Evolutionary conservation across 2,888 invertebrate genomes (phyloP), one percentile per base, ranked within the genome.

Genomic region (Dusona sp.): DNA sequence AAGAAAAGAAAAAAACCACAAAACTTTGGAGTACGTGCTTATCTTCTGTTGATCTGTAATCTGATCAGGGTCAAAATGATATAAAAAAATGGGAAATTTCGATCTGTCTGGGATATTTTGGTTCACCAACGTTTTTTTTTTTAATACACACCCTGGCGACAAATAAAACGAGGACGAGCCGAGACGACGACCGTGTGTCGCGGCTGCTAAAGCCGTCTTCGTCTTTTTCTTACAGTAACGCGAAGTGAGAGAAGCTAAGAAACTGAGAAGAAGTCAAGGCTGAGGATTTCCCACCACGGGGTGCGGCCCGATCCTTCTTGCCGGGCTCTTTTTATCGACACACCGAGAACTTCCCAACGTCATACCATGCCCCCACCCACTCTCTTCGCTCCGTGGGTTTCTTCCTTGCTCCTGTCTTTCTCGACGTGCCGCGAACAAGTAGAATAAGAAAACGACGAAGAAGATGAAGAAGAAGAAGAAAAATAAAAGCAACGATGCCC

Each of bases 231-330:
- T 33, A 36, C 57, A 13, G 54, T 11, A 38, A 29, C 13, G 22
- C 11, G 51, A 29, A 65, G 64, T n/a, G 19, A 51, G 29, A 81
- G 80, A 65, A 25, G 65, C 61, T 67, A 57, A 74, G 77, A 75
- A 79, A 73, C 61, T 38, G 57, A 79, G 83, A 83, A 81, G 84
- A 78, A 89, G 89, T 89, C 91, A 90, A 90, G 90, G 91, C 89
- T 90, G 86, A 89, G 88, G 87, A 88, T 89, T 90, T 91, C 90
- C 89, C 90, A 90, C 85, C 88, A 87, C 80, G 85, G 88, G 88
- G 88, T 87, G 88, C 65, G 80, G 79, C 29, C 77, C 80, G 80
- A 84, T 83, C 77, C 83, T 64, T 83, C 70, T 38, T 64, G 80
- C 73, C 73, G 61, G 45, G 83, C 78, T 54, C 81, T 87, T 87